Percentiles rank a stretch among this genome's conserved stretches.
These are phyloP conservation scores for Carcharodon carcharias DNA, from an alignment of 2,797 vertebrate genomes.

Conservation along the genomic window DNA sequence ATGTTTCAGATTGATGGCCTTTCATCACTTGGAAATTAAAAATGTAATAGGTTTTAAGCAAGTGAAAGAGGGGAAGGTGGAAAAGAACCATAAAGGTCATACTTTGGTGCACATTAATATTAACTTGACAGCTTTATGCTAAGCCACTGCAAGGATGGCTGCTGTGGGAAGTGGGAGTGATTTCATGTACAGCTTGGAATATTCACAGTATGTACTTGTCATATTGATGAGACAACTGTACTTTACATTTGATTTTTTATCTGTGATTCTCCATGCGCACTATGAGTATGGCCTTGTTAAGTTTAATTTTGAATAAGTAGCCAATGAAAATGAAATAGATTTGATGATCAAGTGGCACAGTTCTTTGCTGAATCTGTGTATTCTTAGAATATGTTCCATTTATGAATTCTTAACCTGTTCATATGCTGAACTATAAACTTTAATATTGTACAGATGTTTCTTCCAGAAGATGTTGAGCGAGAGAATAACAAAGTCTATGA, in stretches of 20 bases:
- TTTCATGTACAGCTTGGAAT: background rate
- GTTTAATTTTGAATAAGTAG: background rate
- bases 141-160: background rate
- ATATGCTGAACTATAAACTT: constrained; percentile 36
- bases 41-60: background rate
- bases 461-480: constrained; percentile 83
- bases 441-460: constrained; percentile 67
- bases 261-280: background rate
- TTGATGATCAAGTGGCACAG: background rate
- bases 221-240: background rate
- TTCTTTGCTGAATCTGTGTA: background rate
- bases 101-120: background rate
- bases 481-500: constrained; percentile 90
- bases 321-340: background rate
- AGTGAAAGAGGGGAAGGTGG: background rate
- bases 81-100: background rate
- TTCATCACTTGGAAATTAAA: background rate
- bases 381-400: background rate
- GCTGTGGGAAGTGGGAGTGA: background rate
- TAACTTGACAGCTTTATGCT: background rate
- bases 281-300: background rate
- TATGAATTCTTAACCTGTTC: background rate
- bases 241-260: background rate
- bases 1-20: background rate
- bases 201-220: background rate